Percentiles rank a stretch among this genome's conserved stretches.
These are phyloP conservation scores for Ephialtes manifestator DNA, from an alignment of 2,888 invertebrate species.

Conservation along the genomic window DNA sequence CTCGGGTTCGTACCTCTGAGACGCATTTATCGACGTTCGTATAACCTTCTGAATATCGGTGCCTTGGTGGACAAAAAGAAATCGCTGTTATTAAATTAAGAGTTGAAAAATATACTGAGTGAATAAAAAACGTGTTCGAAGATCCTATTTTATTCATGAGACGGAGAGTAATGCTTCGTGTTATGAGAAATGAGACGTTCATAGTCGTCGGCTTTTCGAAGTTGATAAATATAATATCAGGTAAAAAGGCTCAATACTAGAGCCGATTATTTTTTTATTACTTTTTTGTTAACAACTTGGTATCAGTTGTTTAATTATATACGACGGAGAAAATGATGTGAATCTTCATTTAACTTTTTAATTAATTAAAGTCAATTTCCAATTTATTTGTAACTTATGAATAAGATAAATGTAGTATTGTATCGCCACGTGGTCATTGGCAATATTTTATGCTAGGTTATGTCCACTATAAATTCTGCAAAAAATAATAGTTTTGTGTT, in stretches of 20 bases:
- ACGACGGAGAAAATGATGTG: neutral
- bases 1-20: neutral
- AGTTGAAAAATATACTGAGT: neutral
- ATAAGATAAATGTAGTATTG: too few relatives aligned
- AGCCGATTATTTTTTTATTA: neutral
- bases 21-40: conserved; percentile 13
- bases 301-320: neutral
- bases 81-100: conserved; percentile 5
- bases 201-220: neutral
- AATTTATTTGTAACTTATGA: too few relatives aligned
- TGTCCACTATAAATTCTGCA: too few relatives aligned
- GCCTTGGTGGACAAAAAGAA: conserved; percentile 1
- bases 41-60: neutral
- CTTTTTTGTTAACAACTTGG: neutral
- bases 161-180: neutral
- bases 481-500: too few relatives aligned
- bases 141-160: neutral
- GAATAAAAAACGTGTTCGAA: neutral
- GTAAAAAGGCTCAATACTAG: neutral
- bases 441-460: too few relatives aligned
- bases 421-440: too few relatives aligned
- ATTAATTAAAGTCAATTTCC: too few relatives aligned
- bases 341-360: neutral
- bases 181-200: neutral
- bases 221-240: neutral